Base-by-base conservation (phyloP, 1,140 invertebrate species). In the Diachasmimorpha longicaudata region DNA sequence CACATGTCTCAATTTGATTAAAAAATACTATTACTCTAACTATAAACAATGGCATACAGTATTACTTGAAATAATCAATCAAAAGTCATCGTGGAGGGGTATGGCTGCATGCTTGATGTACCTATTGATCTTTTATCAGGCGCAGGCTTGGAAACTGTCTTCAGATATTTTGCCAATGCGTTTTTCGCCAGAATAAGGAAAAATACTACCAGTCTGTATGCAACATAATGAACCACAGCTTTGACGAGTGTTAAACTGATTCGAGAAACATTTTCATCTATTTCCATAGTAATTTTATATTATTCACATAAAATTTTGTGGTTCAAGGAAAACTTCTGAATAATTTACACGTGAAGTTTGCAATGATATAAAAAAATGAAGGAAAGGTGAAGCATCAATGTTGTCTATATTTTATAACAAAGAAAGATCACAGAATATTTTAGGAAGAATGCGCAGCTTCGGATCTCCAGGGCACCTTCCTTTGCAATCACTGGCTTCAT, bases 191-290 rank as follows among this genome's bases (percentile, higher is more conserved):
- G 25, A 21, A 82, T 71, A 42, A 85, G 81, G 4, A 77, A 69
- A 23, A 74, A 68, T 23, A 84, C 74, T n/a, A 76, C 79, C 8
- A 79, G 42, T 79, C 80, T 77, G n/a, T 85, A 85, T 11, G 85
- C 76, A 10, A 81, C 77, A 67, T 85, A 85, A 67, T 84, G 80
- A 4, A 83, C 23, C 39, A 84, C 31, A 4, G 81, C 83, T n/a
- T 83, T 84, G 0, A 81, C 44, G 21, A 83, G 77, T 1, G 78
- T 77, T 21, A 83, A 48, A 39, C 77, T 77, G 8, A 83, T 39
- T 55, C 31, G 19, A 25, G 31, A 37, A 37, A 75, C 16, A 55
- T 44, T 70, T 75, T 44, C 48, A 19, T 75, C 73, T 55, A 75
- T 55, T 4, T 44, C 44, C 66, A 70, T 75, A 48, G 25, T 48